Percentiles rank a stretch among this genome's conserved stretches.
Evolutionary conservation across 1,140 invertebrate species (phyloP).

Genomic region (Aricia agestis): DNA sequence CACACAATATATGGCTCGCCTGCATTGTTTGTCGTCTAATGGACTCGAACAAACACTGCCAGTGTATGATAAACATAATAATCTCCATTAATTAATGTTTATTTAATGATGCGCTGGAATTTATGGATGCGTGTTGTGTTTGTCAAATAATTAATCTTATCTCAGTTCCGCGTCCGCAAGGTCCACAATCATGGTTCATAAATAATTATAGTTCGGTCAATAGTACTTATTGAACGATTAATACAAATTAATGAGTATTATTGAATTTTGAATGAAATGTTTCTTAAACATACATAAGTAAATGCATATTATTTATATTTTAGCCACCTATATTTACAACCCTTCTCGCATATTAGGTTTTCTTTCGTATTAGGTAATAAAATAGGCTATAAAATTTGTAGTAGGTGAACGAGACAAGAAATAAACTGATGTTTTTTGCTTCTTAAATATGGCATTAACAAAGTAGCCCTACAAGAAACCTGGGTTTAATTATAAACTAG

Average conservation of each 20-base stretch:
- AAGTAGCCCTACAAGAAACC: background rate
- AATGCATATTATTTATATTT: too few relatives aligned
- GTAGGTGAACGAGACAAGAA: too few relatives aligned
- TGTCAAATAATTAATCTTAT: constrained; percentile 4
- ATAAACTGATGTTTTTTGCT: too few relatives aligned
- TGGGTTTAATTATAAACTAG: background rate
- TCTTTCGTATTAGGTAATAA: too few relatives aligned
- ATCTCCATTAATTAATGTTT: background rate
- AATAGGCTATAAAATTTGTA: too few relatives aligned
- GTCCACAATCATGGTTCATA: background rate
- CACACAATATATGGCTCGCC: background rate
- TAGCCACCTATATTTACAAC: too few relatives aligned
- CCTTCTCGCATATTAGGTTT: too few relatives aligned
- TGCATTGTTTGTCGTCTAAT: constrained; percentile 24
- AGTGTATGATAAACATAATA: background rate
- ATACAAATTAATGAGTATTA: too few relatives aligned
- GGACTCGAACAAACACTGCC: background rate
- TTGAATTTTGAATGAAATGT: too few relatives aligned
- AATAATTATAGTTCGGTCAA: too few relatives aligned
- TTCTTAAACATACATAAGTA: too few relatives aligned
- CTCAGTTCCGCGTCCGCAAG: background rate
- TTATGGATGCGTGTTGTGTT: background rate
- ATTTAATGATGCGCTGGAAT: background rate
- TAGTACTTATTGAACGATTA: too few relatives aligned
- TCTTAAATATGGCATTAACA: background rate